phyloP scores from a whole-genome alignment of 2,888 invertebrate genomes.

The Euplagia quadripunctaria region DNA sequence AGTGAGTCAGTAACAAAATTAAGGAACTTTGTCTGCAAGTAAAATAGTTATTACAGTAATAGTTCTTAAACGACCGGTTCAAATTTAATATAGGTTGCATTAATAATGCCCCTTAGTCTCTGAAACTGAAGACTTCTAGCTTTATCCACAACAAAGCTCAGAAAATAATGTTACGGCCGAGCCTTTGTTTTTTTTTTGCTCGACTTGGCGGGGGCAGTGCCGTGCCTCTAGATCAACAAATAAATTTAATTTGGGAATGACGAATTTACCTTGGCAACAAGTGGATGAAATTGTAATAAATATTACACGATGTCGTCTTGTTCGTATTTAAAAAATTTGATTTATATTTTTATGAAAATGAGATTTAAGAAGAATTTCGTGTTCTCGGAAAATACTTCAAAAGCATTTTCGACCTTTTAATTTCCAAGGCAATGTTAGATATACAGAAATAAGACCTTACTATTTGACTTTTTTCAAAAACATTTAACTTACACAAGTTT shows the following conservation, averaged over 20 bases:
- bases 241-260: conserved; percentile 29
- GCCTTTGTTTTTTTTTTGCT: too few relatives aligned
- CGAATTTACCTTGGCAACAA: conserved; percentile 36
- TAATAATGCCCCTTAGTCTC: too few relatives aligned
- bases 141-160: too few relatives aligned
- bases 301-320: conserved; percentile 12
- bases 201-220: too few relatives aligned
- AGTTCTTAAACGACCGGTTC: too few relatives aligned
- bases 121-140: too few relatives aligned
- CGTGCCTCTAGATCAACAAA: too few relatives aligned
- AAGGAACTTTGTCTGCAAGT: too few relatives aligned
- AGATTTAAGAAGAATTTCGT: conserved; percentile 22
- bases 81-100: too few relatives aligned
- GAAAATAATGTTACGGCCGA: too few relatives aligned
- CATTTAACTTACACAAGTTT: background rate
- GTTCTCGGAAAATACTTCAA: background rate
- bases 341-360: conserved; percentile 26
- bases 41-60: too few relatives aligned
- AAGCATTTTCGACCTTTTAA: background rate
- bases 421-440: background rate
- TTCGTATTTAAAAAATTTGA: conserved; percentile 31
- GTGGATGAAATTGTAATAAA: conserved; percentile 33
- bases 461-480: background rate
- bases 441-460: background rate
- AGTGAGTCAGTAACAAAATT: too few relatives aligned